These are phyloP conservation scores for Hypothenemus hampei DNA, from an alignment of 1,140 invertebrate genomes.

Conservation along the genomic window DNA sequence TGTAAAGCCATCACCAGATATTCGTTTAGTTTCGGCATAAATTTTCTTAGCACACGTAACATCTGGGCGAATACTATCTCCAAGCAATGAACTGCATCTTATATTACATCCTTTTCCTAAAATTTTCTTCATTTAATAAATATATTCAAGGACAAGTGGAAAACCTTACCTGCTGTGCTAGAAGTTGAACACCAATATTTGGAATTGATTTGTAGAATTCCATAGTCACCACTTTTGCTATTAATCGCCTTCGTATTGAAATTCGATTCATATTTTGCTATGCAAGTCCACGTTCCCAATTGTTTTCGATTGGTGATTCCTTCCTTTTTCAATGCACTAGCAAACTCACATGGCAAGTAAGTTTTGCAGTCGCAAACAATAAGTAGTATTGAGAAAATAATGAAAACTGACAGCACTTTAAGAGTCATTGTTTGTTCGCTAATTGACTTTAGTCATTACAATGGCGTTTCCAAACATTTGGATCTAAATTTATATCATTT, in stretches of 20 bases:
- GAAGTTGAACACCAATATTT: constrained; percentile 27
- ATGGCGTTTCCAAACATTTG: no score
- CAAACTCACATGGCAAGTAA: constrained; percentile 24
- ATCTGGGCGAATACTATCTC: constrained; percentile 14
- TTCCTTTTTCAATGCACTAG: not conserved
- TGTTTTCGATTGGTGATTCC: not conserved
- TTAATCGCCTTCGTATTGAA: constrained; percentile 28
- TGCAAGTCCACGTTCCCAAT: constrained; percentile 28
- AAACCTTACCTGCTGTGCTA: constrained; percentile 16
- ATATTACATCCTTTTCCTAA: constrained; percentile 17
- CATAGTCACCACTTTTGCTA: constrained; percentile 21
- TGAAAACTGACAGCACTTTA: no score
- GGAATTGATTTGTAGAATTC: constrained; percentile 30
- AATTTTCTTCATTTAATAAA: no score
- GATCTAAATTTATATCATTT: no score
- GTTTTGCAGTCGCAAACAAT: no score
- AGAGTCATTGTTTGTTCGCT: no score
- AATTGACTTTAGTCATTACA: no score
- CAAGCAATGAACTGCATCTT: constrained; percentile 13
- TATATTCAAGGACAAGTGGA: no score
- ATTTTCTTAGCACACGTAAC: constrained; percentile 17
- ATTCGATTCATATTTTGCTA: constrained; percentile 28
- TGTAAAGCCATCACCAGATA: constrained; percentile 13
- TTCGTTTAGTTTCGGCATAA: not conserved
- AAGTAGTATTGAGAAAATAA: no score